Percentiles rank a stretch among this genome's conserved stretches.
phyloP scores from a whole-genome alignment of 2,113 vertebrate genomes.

The Picathartes gymnocephalus region DNA sequence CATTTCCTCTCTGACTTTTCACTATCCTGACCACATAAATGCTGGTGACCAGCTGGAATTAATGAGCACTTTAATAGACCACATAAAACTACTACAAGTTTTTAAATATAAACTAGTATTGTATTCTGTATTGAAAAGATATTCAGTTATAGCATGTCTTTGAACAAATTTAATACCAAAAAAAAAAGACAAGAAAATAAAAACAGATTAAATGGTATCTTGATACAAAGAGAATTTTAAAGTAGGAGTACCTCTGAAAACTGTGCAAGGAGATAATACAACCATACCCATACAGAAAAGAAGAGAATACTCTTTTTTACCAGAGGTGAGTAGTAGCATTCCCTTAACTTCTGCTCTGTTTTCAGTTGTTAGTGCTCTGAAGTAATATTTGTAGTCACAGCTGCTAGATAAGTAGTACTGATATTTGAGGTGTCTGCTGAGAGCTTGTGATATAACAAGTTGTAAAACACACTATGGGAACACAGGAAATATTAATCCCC shows the following conservation, averaged over 20 bases:
- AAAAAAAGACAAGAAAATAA: not conserved
- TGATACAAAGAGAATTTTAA: not conserved
- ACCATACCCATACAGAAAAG: not conserved
- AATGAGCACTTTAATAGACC: not conserved
- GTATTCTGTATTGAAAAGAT: not conserved
- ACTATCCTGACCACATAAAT: not conserved
- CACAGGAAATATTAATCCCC: conserved; percentile 51
- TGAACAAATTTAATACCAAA: not conserved
- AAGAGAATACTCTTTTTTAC: not conserved
- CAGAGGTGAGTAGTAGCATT: not conserved
- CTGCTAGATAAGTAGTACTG: not conserved
- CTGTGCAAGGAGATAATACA: not conserved
- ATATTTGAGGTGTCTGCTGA: not conserved
- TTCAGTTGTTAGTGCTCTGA: not conserved
- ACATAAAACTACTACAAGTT: not conserved
- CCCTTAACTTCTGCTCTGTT: not conserved
- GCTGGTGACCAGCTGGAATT: not conserved
- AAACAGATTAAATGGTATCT: not conserved
- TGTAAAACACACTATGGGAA: not conserved
- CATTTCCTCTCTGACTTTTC: not conserved
- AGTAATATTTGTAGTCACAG: not conserved
- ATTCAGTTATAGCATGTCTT: not conserved
- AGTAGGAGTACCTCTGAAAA: not conserved
- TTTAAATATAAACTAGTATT: not conserved
- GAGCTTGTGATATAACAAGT: not conserved